Conservation (phyloP, 2,113 vertebrate genomes). For the Triplophysa siluroides region DNA sequence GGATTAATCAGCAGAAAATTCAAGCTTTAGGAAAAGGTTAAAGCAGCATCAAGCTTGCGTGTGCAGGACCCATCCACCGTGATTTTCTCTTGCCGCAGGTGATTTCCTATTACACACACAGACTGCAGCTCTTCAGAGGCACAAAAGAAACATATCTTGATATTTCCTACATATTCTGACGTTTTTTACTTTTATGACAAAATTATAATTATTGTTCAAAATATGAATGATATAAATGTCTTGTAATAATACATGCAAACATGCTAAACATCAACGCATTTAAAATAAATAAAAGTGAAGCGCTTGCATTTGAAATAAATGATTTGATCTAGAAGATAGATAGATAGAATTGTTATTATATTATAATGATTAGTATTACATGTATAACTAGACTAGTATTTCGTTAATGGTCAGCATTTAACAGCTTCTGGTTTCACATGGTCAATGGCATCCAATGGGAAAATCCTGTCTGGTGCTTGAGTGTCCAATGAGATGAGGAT, state of each 20-base stretch:
- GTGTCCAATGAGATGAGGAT: constrained; percentile 25
- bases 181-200: background rate
- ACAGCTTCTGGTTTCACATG: background rate
- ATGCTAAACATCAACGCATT: too few relatives aligned
- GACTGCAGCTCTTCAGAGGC: constrained; percentile 27
- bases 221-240: too few relatives aligned
- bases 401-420: constrained; percentile 11
- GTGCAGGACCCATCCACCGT: constrained; percentile 42
- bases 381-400: too few relatives aligned
- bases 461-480: background rate
- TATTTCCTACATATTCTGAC: background rate
- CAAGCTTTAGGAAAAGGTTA: constrained; percentile 47
- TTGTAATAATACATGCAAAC: too few relatives aligned
- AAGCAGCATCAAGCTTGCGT: constrained; percentile 27
- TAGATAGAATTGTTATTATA: background rate
- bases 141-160: background rate
- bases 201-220: background rate
- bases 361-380: too few relatives aligned
- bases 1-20: constrained; percentile 62
- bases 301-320: too few relatives aligned
- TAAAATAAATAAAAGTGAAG: too few relatives aligned
- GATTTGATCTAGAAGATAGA: background rate
- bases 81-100: constrained; percentile 51
- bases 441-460: constrained; percentile 23
- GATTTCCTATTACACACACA: constrained; percentile 49